phyloP scores from a whole-genome alignment of 2,797 vertebrate species.

The Gymnodraco acuticeps region DNA sequence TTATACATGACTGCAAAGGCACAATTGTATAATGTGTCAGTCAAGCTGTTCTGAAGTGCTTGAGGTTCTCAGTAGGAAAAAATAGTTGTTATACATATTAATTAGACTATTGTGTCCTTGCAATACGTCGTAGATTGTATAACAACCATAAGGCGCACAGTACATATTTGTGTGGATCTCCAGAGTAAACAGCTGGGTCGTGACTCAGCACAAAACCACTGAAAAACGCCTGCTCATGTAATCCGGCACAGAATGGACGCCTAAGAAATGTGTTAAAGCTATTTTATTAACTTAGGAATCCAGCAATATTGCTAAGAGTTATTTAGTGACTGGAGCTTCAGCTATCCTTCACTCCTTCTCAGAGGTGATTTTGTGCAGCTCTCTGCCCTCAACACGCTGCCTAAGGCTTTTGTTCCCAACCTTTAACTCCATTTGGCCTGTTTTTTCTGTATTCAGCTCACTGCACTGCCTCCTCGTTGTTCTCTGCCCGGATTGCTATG shows the following conservation, averaged over 20 bases:
- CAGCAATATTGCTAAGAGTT: slow-evolving; percentile 2
- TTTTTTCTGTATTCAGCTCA: slow-evolving; percentile 26
- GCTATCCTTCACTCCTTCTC: slow-evolving; percentile 8
- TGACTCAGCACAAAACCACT: slow-evolving; percentile 27
- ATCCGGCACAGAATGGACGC: slow-evolving; percentile 13
- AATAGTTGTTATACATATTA: background rate
- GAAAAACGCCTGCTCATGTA: slow-evolving; percentile 14
- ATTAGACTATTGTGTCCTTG: too few relatives aligned
- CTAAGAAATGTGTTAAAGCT: background rate
- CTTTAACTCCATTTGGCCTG: slow-evolving; percentile 50
- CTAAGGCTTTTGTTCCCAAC: slow-evolving; percentile 65
- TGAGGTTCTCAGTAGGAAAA: background rate
- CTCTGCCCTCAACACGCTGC: slow-evolving; percentile 47
- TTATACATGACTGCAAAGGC: background rate
- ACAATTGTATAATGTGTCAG: background rate
- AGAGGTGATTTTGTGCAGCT: slow-evolving; percentile 39
- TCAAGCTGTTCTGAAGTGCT: background rate
- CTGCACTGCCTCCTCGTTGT: slow-evolving; percentile 22
- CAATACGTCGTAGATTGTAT: background rate
- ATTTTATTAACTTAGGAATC: background rate
- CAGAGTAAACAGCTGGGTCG: slow-evolving; percentile 24
- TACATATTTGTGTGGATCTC: slow-evolving; percentile 1
- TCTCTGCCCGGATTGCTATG: slow-evolving; percentile 45
- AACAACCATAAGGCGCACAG: too few relatives aligned
- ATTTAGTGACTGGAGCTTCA: slow-evolving; percentile 19